These are phyloP conservation scores for Apotomis betuletana DNA, from an alignment of 2,888 invertebrate species.

Conservation along the genomic window DNA sequence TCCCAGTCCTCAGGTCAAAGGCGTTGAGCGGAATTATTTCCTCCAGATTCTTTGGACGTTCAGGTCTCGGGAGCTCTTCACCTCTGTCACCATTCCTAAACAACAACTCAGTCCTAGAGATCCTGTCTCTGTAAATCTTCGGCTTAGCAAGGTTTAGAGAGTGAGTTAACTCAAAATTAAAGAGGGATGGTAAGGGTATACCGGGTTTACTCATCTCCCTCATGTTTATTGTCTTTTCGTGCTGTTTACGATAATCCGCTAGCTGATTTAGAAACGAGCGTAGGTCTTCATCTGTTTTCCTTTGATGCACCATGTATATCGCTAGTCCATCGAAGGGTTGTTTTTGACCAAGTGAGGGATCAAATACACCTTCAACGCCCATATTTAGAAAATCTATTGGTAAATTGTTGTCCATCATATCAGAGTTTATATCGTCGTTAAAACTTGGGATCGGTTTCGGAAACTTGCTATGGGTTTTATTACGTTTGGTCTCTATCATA, in stretches of 20 bases:
- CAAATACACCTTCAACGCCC: slow-evolving; percentile 53
- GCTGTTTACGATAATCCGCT: neutral
- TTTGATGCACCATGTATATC: slow-evolving; percentile 44
- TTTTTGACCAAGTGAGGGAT: slow-evolving; percentile 46
- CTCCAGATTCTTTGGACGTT: slow-evolving; percentile 7
- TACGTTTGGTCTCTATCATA: slow-evolving; percentile 44
- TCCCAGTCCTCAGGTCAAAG: slow-evolving; percentile 43
- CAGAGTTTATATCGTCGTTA: slow-evolving; percentile 34
- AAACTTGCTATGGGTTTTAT: neutral
- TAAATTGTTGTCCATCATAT: slow-evolving; percentile 45
- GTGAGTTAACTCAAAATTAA: slow-evolving; percentile 50
- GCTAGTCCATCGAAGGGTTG: slow-evolving; percentile 53
- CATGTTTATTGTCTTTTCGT: neutral
- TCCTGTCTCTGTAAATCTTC: slow-evolving; percentile 15
- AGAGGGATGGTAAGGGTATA: slow-evolving; percentile 43
- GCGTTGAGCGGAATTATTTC: slow-evolving; percentile 22
- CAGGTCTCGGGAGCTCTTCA: neutral
- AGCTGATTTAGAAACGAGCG: slow-evolving; percentile 37
- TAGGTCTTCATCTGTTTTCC: slow-evolving; percentile 40
- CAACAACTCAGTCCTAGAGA: slow-evolving; percentile 10
- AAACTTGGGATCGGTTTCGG: neutral
- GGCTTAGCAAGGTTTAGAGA: slow-evolving; percentile 46
- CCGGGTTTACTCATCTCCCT: slow-evolving; percentile 18
- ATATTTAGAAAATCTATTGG: slow-evolving; percentile 58
- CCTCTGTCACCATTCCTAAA: neutral